phyloP scores from a whole-genome alignment of 2,113 vertebrate species.

The Oreochromis tanganicae region DNA sequence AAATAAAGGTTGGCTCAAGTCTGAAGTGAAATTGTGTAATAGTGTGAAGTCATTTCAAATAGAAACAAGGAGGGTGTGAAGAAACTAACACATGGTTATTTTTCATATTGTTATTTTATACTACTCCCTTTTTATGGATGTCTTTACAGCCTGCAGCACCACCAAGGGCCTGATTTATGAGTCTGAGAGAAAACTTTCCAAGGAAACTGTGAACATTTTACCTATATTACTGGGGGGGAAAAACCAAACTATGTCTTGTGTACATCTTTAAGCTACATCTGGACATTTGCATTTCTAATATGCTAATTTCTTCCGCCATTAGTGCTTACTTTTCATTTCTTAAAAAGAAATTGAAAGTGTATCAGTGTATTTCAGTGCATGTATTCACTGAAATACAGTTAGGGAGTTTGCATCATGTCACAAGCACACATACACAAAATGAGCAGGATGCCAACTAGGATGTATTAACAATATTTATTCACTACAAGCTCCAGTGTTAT shows the following conservation, averaged over 20 bases:
- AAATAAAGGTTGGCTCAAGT: background rate
- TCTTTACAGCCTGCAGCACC: background rate
- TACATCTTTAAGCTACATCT: background rate
- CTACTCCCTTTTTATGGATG: background rate
- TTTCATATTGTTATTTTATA: constrained; percentile 7
- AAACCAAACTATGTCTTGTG: background rate
- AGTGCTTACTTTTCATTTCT: background rate
- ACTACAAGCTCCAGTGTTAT: constrained; percentile 64
- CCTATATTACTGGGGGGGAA: background rate
- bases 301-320: background rate
- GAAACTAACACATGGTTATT: background rate
- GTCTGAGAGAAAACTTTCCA: constrained; percentile 7
- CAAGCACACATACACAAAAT: background rate
- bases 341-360: background rate
- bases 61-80: background rate
- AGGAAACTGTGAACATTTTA: background rate
- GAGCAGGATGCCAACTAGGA: constrained; percentile 14
- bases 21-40: background rate
- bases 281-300: background rate
- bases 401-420: background rate
- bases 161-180: background rate
- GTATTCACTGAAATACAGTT: background rate
- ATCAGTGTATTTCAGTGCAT: background rate
- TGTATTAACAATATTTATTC: constrained; percentile 71
- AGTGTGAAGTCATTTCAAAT: background rate